A percentile compares a stretch with the other conserved stretches of the same genome.
Conservation (phyloP, 2,888 invertebrate genomes). For the Microchrysa polita region DNA sequence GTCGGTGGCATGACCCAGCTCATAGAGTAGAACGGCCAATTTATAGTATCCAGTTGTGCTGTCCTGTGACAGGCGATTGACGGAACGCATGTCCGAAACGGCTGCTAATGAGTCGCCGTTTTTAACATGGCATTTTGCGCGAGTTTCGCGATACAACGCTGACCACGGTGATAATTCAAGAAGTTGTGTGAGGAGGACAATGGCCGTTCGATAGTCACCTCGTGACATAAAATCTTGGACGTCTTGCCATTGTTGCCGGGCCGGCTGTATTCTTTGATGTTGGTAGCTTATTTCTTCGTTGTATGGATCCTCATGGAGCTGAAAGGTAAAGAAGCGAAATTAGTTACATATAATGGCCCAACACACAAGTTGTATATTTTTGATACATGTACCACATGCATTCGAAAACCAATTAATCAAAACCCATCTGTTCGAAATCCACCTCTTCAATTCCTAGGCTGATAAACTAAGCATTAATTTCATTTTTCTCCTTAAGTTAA, state of each 20-base stretch:
- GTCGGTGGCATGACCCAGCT: constrained; percentile 90
- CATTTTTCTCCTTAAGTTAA: no score
- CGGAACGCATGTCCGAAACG: constrained; percentile 88
- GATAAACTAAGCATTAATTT: no score
- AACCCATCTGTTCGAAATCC: no score
- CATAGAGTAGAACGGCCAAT: constrained; percentile 86
- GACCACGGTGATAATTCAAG: constrained; percentile 93
- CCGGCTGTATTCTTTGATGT: constrained; percentile 72
- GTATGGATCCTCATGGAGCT: constrained; percentile 77
- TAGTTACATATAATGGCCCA: no score
- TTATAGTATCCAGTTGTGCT: constrained; percentile 79
- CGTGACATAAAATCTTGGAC: constrained; percentile 72
- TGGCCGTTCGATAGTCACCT: constrained; percentile 69
- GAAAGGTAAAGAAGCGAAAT: constrained; percentile 50
- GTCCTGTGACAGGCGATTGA: constrained; percentile 91
- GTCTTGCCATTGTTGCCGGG: constrained; percentile 71
- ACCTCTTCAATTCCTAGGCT: no score
- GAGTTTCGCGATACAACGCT: constrained; percentile 79
- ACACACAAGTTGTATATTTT: no score
- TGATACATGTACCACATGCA: no score
- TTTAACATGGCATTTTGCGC: constrained; percentile 86
- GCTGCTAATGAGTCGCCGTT: constrained; percentile 84
- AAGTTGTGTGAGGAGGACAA: constrained; percentile 71
- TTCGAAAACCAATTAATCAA: no score
- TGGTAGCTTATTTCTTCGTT: constrained; percentile 81